A percentile compares a stretch with the other conserved stretches of the same genome.
These are phyloP conservation scores for Drosophila leonis DNA, from an alignment of 2,888 invertebrate genomes.

Conservation along the genomic window DNA sequence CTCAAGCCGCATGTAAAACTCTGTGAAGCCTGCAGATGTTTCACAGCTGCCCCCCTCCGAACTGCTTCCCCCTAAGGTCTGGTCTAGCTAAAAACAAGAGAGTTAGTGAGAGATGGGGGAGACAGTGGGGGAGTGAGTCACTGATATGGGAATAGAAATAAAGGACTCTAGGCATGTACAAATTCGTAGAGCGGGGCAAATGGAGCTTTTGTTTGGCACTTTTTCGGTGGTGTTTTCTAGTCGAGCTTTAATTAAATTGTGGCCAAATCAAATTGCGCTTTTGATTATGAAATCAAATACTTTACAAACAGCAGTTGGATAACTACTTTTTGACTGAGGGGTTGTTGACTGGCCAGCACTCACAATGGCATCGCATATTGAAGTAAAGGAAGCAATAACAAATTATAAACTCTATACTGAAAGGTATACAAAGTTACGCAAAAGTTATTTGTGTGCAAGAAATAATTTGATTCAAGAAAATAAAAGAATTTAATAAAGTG, in stretches of 20 bases:
- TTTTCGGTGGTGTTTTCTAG: conserved; percentile 28
- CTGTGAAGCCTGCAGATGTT: conserved; percentile 52
- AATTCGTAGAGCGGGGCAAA: background rate
- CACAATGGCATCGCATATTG: background rate
- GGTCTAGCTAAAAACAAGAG: background rate
- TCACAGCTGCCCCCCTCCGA: background rate
- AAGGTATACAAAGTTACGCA: background rate
- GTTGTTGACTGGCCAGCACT: background rate
- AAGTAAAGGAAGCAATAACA: background rate
- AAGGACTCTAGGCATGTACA: conserved; percentile 16
- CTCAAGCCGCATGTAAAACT: conserved; percentile 53
- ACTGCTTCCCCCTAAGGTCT: background rate
- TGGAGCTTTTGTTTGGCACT: conserved; percentile 5
- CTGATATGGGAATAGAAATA: conserved; percentile 43
- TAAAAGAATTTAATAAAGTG: background rate
- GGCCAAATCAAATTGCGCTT: conserved; percentile 61
- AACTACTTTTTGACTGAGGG: background rate
- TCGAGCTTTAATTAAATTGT: conserved; percentile 56
- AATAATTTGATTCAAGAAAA: too few species aligned
- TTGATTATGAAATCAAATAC: conserved; percentile 66
- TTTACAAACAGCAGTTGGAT: conserved; percentile 11
- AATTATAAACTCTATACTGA: background rate
- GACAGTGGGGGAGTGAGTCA: conserved; percentile 1
- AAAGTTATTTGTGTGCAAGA: too few species aligned
- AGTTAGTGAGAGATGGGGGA: conserved; percentile 7